Conservation (phyloP, 2,888 invertebrate species). For the Cyaniris semiargus region DNA sequence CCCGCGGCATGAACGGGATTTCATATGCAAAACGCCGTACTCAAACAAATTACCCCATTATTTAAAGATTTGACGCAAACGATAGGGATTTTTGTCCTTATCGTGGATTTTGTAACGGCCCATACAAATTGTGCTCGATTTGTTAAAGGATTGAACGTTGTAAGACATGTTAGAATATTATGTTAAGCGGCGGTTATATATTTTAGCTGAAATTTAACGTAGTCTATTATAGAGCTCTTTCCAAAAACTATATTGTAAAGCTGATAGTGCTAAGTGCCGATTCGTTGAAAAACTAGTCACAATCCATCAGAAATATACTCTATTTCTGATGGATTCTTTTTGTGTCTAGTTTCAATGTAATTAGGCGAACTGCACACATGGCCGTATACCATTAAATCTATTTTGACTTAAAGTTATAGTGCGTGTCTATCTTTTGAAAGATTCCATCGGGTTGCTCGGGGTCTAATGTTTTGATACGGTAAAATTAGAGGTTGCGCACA, state of each 20-base stretch:
- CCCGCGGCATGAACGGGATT: slow-evolving; percentile 60
- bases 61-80: slow-evolving; percentile 64
- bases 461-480: slow-evolving; percentile 77
- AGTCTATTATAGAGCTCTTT: neutral
- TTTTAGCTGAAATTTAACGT: neutral
- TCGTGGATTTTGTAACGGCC: slow-evolving; percentile 43
- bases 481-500: slow-evolving; percentile 69
- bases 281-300: no score
- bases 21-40: slow-evolving; percentile 69
- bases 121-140: slow-evolving; percentile 41
- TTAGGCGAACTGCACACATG: neutral
- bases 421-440: slow-evolving; percentile 34
- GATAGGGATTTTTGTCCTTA: slow-evolving; percentile 64
- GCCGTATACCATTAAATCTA: slow-evolving; percentile 7
- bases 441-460: slow-evolving; percentile 42
- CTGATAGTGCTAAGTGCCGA: neutral
- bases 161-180: neutral
- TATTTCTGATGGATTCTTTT: no score
- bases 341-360: no score
- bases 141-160: slow-evolving; percentile 39
- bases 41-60: slow-evolving; percentile 73
- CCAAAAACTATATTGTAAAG: neutral
- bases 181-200: neutral
- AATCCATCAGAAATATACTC: no score
- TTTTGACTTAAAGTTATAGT: slow-evolving; percentile 30